These are phyloP conservation scores for Gryllus bimaculatus DNA, from an alignment of 1,140 invertebrate genomes.

Conservation along the genomic window DNA sequence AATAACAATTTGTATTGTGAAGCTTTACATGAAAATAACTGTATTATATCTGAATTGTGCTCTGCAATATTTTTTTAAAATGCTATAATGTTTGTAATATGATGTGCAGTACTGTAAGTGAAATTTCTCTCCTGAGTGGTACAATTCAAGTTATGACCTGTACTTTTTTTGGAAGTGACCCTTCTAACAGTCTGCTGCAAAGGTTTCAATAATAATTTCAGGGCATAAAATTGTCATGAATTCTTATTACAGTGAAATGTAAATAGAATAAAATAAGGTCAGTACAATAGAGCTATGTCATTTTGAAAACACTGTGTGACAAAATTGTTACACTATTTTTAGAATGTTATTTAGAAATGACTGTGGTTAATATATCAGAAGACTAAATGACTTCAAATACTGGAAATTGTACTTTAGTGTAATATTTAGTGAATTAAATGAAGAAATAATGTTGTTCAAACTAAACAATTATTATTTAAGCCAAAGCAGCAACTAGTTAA, in stretches of 20 bases:
- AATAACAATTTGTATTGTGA: neutral
- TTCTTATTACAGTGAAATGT: no score
- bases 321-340: no score
- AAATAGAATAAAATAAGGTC: no score
- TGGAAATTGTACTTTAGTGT: no score
- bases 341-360: no score
- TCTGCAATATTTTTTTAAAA: slow-evolving; percentile 6
- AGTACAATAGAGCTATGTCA: no score
- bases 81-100: slow-evolving; percentile 1
- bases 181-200: neutral
- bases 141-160: neutral
- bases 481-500: neutral
- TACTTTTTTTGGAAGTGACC: neutral
- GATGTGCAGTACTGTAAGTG: neutral
- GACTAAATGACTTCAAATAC: no score
- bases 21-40: neutral
- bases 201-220: neutral
- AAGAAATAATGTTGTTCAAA: neutral
- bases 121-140: neutral
- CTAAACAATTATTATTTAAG: neutral
- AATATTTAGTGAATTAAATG: no score
- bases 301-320: no score
- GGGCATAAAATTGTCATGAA: no score
- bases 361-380: no score
- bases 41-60: slow-evolving; percentile 5